A percentile compares a stretch with the other conserved stretches of the same genome.
Conservation (phyloP, 2,113 vertebrate genomes). For the Anolis sagrei region DNA sequence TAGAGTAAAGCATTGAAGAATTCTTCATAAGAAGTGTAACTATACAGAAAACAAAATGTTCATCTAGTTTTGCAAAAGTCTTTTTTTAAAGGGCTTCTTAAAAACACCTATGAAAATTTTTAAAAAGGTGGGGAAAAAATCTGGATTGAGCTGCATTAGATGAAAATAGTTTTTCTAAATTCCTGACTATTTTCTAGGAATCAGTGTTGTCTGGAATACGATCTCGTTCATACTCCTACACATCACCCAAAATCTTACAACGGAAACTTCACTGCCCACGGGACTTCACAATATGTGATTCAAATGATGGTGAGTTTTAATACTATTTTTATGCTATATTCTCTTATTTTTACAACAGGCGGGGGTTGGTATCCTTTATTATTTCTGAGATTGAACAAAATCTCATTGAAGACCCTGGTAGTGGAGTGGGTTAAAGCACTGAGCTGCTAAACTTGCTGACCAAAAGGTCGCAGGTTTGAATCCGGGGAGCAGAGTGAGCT, state of each 20-base stretch:
- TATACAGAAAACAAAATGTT: not conserved
- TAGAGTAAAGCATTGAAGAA: not conserved
- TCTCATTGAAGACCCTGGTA: not conserved
- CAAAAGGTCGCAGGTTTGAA: too few species aligned
- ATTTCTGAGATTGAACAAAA: not conserved
- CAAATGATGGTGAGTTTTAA: constrained; percentile 81
- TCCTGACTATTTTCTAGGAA: constrained; percentile 75
- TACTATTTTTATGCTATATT: not conserved
- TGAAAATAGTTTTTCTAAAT: not conserved
- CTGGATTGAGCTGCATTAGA: constrained; percentile 1
- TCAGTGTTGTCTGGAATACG: constrained; percentile 78
- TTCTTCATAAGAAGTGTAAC: not conserved
- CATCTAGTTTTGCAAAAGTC: not conserved
- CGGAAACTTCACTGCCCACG: constrained; percentile 72
- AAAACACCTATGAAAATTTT: constrained; percentile 16
- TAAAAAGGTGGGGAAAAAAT: not conserved
- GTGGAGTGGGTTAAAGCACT: too few species aligned
- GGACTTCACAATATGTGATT: constrained; percentile 72
- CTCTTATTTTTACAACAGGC: not conserved
- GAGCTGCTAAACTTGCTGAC: too few species aligned
- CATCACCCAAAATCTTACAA: constrained; percentile 86
- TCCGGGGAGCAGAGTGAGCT: too few species aligned
- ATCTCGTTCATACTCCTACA: constrained; percentile 94
- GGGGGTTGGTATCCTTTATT: not conserved
- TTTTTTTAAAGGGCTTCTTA: not conserved